Base-by-base conservation (phyloP, 2,888 invertebrate species). In the Phyllotreta striolata region DNA sequence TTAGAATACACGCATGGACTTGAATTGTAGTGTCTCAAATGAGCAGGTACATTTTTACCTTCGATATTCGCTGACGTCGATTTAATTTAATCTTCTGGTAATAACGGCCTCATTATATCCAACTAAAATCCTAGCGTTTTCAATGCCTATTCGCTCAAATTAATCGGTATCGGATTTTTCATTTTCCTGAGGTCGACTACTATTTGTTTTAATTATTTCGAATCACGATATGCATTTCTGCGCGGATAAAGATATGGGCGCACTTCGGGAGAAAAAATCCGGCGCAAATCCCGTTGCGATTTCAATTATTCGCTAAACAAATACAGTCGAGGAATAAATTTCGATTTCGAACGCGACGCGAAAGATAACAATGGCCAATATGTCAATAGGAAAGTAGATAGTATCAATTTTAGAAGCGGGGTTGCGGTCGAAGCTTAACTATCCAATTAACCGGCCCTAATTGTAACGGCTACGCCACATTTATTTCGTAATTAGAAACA, bases 361-460 rank as follows among this genome's bases (percentile, higher is more conserved):
- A 62, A 43, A 47, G 47, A 49, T 54, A 38, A 66, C 62, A 66
- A 66, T 63, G 49, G 67, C 55, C 54, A 63, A 64, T 63, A 64
- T 62, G 67, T 67, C 67, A 68, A 57, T 55, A 54, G 61, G 24
- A 58, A 58, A 55, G 55, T 55, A 70, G 71, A 72, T 73, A 73
- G 67, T 65, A 73, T 73, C 71, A 62, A 38, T 67, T 66, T 66
- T 66, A 60, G 63, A 63, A 62, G 46, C 68, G 64, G 74, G 73
- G 73, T 74, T 76, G 76, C 67, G 76, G 76, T 73, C 73, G 68
- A 60, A 69, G 71, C 72, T 71, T 72, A 76, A 76, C 74, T 73
- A 73, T 70, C 73, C 75, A 75, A 77, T 77, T 77, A 77, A 75
- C 74, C 74, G 72, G 69, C 69, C 72, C 75, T 75, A 76, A 75